Evolutionary conservation across 2,113 vertebrate species (phyloP).

Genomic region (Fregata magnificens): DNA sequence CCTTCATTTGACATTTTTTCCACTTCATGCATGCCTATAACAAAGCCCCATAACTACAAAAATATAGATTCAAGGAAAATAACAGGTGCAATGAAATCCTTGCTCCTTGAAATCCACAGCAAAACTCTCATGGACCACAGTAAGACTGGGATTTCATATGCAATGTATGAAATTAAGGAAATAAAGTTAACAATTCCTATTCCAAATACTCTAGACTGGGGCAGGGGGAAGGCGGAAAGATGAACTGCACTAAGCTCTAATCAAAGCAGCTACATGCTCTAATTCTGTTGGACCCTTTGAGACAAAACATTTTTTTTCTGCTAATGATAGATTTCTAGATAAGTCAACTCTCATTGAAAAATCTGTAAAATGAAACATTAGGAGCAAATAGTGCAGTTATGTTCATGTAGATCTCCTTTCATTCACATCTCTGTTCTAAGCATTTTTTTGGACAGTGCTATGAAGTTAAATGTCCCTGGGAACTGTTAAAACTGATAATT

Average conservation of each 20-base stretch:
- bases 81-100: background rate
- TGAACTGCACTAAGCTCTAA: background rate
- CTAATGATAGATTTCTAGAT: background rate
- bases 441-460: background rate
- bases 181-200: background rate
- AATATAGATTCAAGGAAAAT: background rate
- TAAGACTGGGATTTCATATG: background rate
- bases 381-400: background rate
- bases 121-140: background rate
- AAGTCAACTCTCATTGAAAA: background rate
- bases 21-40: background rate
- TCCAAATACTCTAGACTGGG: background rate
- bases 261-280: background rate
- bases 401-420: background rate
- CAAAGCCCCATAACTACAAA: background rate
- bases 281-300: background rate
- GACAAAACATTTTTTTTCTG: background rate
- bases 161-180: background rate
- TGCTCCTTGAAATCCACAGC: background rate
- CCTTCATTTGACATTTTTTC: background rate
- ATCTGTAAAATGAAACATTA: background rate
- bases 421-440: background rate
- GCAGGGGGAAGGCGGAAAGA: background rate
- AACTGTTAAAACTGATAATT: background rate
- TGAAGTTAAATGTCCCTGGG: background rate